A percentile compares a stretch with the other conserved stretches of the same genome.
These are phyloP conservation scores for Bufo gargarizans DNA, from an alignment of 2,113 vertebrate species.

Conservation along the genomic window DNA sequence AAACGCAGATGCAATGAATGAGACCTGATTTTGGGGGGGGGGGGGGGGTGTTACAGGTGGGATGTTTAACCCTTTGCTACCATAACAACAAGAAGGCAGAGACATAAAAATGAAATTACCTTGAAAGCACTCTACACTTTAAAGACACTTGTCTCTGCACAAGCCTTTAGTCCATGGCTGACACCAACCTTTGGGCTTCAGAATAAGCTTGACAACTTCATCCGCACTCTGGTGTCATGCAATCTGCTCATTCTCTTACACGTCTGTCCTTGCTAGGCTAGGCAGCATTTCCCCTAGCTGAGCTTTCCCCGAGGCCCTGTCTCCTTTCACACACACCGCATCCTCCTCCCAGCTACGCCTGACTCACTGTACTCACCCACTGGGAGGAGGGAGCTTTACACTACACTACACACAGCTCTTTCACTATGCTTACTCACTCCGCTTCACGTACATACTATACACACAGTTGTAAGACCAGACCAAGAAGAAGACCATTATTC, in stretches of 20 bases:
- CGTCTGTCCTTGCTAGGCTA: conserved; percentile 53
- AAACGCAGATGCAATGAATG: not conserved
- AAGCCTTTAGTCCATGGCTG: conserved; percentile 33
- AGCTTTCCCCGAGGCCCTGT: conserved; percentile 58
- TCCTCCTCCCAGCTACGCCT: conserved; percentile 59
- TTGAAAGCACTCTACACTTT: conserved; percentile 17
- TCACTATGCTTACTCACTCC: conserved; percentile 56
- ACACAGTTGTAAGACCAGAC: conserved; percentile 46
- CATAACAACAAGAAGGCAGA: not conserved
- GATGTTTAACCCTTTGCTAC: not conserved
- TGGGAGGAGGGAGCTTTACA: conserved; percentile 52
- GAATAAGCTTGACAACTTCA: conserved; percentile 46
- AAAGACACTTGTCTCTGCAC: conserved; percentile 31
- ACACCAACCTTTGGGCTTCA: conserved; percentile 27
- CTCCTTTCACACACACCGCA: conserved; percentile 57
- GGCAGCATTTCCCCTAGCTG: conserved; percentile 55
- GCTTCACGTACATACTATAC: conserved; percentile 50
- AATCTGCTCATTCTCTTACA: conserved; percentile 48
- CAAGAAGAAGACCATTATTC: conserved; percentile 39
- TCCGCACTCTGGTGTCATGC: conserved; percentile 37
- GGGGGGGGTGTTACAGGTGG: not conserved
- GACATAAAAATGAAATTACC: conserved; percentile 24
- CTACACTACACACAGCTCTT: conserved; percentile 55
- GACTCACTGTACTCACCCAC: conserved; percentile 56
- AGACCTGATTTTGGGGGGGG: not conserved